These are phyloP conservation scores for Antennarius maculatus DNA, from an alignment of 2,797 vertebrate species.

Conservation along the genomic window DNA sequence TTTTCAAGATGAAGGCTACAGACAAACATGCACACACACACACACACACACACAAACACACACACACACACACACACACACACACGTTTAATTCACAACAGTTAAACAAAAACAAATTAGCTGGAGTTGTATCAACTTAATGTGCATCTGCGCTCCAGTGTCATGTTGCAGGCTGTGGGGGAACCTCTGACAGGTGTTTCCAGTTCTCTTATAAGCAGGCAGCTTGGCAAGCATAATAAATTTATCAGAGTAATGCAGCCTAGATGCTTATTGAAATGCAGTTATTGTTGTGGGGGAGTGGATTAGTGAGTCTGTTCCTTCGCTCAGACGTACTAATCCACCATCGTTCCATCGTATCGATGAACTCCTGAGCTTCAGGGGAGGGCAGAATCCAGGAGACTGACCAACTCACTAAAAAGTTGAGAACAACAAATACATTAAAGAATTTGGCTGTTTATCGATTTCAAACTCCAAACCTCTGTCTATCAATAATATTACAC, in stretches of 20 bases:
- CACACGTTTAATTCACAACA: not conserved
- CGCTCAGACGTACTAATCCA: not conserved
- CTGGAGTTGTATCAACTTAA: slow-evolving; percentile 38
- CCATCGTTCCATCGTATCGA: too few relatives aligned
- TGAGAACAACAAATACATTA: not conserved
- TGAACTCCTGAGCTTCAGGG: slow-evolving; percentile 11
- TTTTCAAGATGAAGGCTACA: too few relatives aligned
- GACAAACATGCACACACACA: too few relatives aligned
- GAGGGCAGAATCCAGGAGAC: slow-evolving; percentile 3
- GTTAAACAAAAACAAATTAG: slow-evolving; percentile 24
- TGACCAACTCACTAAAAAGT: not conserved
- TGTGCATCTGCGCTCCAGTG: slow-evolving; percentile 32
- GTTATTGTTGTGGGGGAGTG: slow-evolving; percentile 44
- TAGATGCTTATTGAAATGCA: slow-evolving; percentile 47
- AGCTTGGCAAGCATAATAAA: slow-evolving; percentile 58
- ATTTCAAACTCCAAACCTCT: not conserved
- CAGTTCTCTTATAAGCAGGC: slow-evolving; percentile 41
- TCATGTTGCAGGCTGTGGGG: slow-evolving; percentile 34
- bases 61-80: slow-evolving; percentile 13
- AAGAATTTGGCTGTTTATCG: not conserved
- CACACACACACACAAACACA: slow-evolving; percentile 5
- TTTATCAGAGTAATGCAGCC: slow-evolving; percentile 51
- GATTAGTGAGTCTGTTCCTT: slow-evolving; percentile 43
- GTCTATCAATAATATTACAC: not conserved
- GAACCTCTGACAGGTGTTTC: slow-evolving; percentile 56